phyloP scores from a whole-genome alignment of 1,140 invertebrate genomes.

The Eriocheir sinensis region DNA sequence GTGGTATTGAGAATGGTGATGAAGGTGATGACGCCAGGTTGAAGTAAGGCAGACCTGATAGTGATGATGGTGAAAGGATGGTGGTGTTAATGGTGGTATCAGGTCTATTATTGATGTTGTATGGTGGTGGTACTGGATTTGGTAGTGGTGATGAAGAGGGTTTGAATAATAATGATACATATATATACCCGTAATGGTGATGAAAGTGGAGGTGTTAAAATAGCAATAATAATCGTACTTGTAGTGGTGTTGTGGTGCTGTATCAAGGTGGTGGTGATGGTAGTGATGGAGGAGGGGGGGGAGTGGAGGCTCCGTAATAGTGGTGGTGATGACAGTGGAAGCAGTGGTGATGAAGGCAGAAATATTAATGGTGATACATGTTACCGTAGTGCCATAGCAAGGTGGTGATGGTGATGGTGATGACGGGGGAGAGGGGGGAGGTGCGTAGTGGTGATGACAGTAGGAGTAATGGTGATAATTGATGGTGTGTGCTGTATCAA shows the following conservation, averaged over 20 bases:
- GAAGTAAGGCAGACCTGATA: neutral
- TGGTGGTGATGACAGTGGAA: neutral
- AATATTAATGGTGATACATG: neutral
- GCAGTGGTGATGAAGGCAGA: neutral
- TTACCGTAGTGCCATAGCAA: neutral
- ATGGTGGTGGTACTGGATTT: neutral
- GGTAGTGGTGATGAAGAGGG: slow-evolving; percentile 24
- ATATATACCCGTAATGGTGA: neutral
- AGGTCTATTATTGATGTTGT: neutral
- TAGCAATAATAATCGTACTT: neutral
- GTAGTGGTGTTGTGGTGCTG: neutral
- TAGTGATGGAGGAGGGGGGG: neutral
- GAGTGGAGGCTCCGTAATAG: neutral
- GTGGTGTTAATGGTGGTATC: neutral
- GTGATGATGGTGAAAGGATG: neutral
- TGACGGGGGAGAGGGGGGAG: no score
- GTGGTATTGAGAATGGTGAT: neutral
- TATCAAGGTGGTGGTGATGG: neutral
- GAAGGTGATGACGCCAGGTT: neutral
- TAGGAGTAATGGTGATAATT: no score
- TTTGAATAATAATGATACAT: neutral
- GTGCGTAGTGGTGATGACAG: no score
- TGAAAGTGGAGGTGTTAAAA: neutral
- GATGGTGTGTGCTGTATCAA: no score
- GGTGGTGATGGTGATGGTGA: neutral